Evolutionary conservation across 2,113 vertebrate genomes (phyloP).

Genomic region (Carassius gibelio): DNA sequence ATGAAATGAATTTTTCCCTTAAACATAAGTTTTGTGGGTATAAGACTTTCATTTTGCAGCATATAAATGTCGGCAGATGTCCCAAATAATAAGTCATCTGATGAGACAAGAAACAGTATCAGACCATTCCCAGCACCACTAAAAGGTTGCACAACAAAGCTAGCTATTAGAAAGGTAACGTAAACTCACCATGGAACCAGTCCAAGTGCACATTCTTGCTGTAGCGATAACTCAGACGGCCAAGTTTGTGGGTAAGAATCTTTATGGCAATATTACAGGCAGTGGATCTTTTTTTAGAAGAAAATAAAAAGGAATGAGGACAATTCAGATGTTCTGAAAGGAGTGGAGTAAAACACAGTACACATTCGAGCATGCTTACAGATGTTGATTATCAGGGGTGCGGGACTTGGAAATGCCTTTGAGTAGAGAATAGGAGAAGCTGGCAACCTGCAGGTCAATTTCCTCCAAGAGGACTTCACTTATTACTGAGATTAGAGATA

Average conservation of each 20-base stretch:
- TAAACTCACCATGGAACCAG: slow-evolving; percentile 77
- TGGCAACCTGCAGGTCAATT: slow-evolving; percentile 76
- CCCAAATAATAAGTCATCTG: slow-evolving; percentile 79
- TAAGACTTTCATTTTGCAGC: slow-evolving; percentile 71
- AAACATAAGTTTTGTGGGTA: slow-evolving; percentile 78
- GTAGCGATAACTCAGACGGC: slow-evolving; percentile 71
- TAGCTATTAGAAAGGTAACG: background rate
- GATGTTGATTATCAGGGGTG: slow-evolving; percentile 71
- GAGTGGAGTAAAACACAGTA: background rate
- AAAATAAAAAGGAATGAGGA: slow-evolving; percentile 27
- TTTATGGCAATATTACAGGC: slow-evolving; percentile 82
- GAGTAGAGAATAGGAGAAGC: slow-evolving; percentile 81
- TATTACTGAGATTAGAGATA: slow-evolving; percentile 74
- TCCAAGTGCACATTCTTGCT: slow-evolving; percentile 75
- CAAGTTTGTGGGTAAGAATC: slow-evolving; percentile 75
- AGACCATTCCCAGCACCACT: background rate
- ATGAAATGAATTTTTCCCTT: slow-evolving; percentile 73
- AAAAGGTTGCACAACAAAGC: background rate
- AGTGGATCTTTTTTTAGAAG: slow-evolving; percentile 66
- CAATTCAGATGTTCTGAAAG: background rate
- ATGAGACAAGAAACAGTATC: slow-evolving; percentile 10
- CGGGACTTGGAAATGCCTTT: slow-evolving; percentile 72
- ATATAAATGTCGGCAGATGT: slow-evolving; percentile 71
- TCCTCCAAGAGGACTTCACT: slow-evolving; percentile 76
- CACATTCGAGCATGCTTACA: slow-evolving; percentile 73